phyloP scores from a whole-genome alignment of 2,888 invertebrate genomes.

The Bruchidius siliquastri region DNA sequence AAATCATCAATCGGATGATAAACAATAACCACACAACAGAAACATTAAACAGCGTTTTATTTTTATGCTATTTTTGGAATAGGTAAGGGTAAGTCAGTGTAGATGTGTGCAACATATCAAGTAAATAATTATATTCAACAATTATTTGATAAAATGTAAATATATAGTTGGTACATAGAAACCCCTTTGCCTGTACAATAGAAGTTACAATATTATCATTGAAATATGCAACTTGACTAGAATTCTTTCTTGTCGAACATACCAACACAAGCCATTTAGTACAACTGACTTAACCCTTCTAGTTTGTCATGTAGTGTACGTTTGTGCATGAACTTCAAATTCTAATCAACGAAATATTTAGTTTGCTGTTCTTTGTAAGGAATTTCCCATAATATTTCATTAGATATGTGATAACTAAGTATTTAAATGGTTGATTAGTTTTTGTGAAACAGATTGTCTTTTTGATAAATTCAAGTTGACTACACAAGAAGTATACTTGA shows the following conservation, averaged over 20 bases:
- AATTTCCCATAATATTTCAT: too few species aligned
- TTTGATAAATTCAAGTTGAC: slow-evolving; percentile 13
- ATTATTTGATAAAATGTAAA: not conserved
- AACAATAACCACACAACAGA: not conserved
- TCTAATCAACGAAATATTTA: not conserved
- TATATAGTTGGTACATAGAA: too few species aligned
- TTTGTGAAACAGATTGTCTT: too few species aligned
- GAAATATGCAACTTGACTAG: not conserved
- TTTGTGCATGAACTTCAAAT: not conserved
- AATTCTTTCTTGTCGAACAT: not conserved
- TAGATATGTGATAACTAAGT: not conserved
- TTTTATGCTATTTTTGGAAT: not conserved
- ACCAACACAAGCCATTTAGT: not conserved
- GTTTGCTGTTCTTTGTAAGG: too few species aligned
- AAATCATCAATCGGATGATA: not conserved
- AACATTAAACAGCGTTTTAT: not conserved
- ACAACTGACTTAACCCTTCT: not conserved
- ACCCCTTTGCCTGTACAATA: too few species aligned
- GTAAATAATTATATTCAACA: not conserved
- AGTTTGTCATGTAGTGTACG: not conserved
- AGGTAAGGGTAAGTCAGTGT: not conserved
- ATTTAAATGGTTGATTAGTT: too few species aligned
- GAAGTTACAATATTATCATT: too few species aligned
- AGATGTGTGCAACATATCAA: not conserved
- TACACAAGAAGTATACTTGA: slow-evolving; percentile 26